These are phyloP conservation scores for Nysson spinosus DNA, from an alignment of 2,888 invertebrate genomes.

Conservation along the genomic window DNA sequence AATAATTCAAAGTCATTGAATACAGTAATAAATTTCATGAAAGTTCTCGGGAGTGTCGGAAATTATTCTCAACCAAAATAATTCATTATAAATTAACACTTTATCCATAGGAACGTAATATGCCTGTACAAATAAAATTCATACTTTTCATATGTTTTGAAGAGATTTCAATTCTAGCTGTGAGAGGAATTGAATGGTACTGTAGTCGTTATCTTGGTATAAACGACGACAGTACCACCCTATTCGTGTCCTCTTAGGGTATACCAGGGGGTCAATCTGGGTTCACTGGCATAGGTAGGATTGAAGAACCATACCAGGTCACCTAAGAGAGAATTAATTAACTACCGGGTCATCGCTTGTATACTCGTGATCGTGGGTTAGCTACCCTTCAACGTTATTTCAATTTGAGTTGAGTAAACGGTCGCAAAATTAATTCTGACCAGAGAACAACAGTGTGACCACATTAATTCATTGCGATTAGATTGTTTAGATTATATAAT, in stretches of 20 bases:
- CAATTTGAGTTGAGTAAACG: conserved; percentile 22
- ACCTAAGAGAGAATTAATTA: conserved; percentile 60
- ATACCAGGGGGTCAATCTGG: conserved; percentile 35
- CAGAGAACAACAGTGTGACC: not conserved
- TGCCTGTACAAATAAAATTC: no score
- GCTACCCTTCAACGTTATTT: conserved; percentile 12
- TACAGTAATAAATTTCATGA: no score
- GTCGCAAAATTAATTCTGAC: conserved; percentile 12
- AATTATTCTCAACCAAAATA: no score
- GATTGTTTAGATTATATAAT: no score
- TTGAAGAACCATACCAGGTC: conserved; percentile 28
- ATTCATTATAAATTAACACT: no score
- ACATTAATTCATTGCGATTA: not conserved
- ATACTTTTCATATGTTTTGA: conserved; percentile 39
- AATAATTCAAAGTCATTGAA: no score
- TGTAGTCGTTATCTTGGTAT: conserved; percentile 38
- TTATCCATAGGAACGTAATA: no score
- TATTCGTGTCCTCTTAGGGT: conserved; percentile 37
- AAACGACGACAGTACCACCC: conserved; percentile 31
- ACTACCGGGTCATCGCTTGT: conserved; percentile 29
- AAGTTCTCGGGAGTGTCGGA: no score
- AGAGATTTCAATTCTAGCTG: conserved; percentile 9
- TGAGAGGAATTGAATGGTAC: conserved; percentile 32
- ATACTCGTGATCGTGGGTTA: conserved; percentile 14
- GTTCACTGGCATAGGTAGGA: conserved; percentile 27